These are phyloP conservation scores for Ryuthela nishihirai DNA, from an alignment of 2,888 invertebrate genomes.

Conservation along the genomic window DNA sequence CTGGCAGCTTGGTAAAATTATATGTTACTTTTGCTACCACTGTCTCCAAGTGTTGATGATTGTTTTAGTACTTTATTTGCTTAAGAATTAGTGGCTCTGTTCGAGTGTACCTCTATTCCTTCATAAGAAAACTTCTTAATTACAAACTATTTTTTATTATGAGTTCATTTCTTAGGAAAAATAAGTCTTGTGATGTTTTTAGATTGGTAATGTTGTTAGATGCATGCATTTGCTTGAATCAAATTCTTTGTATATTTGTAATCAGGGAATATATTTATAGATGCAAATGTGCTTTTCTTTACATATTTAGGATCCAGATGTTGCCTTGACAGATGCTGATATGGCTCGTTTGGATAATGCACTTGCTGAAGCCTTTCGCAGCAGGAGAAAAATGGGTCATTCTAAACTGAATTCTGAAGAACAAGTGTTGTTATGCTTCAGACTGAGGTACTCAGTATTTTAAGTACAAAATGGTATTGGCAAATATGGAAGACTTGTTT, in stretches of 20 bases:
- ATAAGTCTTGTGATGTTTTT: no score
- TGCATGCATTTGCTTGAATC: background rate
- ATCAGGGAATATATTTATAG: background rate
- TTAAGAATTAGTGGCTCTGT: no score
- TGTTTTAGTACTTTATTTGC: no score
- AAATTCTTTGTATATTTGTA: background rate
- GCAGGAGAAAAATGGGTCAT: conserved; percentile 13
- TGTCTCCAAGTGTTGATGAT: no score
- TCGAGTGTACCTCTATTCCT: no score
- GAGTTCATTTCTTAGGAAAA: no score
- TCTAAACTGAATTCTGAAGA: conserved; percentile 16
- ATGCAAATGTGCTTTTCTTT: background rate
- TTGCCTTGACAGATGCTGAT: conserved; percentile 37
- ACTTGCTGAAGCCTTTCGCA: conserved; percentile 33
- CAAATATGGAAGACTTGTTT: no score
- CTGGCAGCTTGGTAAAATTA: no score
- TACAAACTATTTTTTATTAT: no score
- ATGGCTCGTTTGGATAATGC: conserved; percentile 41
- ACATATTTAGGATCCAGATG: conserved; percentile 21
- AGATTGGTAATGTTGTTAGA: background rate
- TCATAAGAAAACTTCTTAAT: no score
- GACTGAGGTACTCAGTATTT: conserved; percentile 32
- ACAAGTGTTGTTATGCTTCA: conserved; percentile 21
- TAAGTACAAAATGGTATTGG: no score
- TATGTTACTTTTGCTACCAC: no score